Base-by-base conservation (phyloP, 2,113 vertebrate species). In the Onychostoma macrolepis region DNA sequence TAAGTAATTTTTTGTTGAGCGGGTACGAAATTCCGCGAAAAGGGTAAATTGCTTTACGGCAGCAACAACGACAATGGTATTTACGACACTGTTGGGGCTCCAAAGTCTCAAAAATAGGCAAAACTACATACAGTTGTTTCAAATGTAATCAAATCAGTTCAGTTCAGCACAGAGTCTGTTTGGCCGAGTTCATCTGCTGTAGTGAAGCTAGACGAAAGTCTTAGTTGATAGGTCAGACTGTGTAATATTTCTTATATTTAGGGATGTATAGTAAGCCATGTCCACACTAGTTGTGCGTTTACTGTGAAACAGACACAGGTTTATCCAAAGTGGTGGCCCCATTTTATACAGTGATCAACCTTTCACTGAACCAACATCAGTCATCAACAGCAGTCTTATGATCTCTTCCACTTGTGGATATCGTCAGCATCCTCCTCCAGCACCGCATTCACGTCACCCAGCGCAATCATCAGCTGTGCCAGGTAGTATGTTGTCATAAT, bases 401-500 rank as follows among this genome's bases (percentile, higher is more conserved):
- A 88, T 69, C 77, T 86, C 88, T 96, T 96, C 94, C 94, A 94
- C 58, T 96, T 96, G 71, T 81, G 83, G 87, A 93, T 87, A 50
- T 94, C 91, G 0, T 94, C 84, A 1, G 33, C 90, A 0, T 87
- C 84, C 33, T 75, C 80, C 36, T 86, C 79, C 41, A 89, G 88
- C 11, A 10, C 80, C 12, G 92, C 91, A 17, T 83, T 92, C 15
- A 95, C 30, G 19, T 95, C 95, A 1, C 95, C 94, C 28, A 95
- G 83, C 0, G 95, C 87, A 0, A 98, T 95, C 9, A 97, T 91
- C 21, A 94, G 24, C 93, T 97, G 97, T 0, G 95, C 96, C 0
- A 94, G 61, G 45, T 97, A 98, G 88, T 97, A 97, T 1, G 96
- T 96, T 28, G 79, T 85, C 96, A 97, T 97, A 88, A 95, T 89